A percentile compares a stretch with the other conserved stretches of the same genome.
phyloP scores from a whole-genome alignment of 2,888 invertebrate genomes.

The Eretmocerus hayati region DNA sequence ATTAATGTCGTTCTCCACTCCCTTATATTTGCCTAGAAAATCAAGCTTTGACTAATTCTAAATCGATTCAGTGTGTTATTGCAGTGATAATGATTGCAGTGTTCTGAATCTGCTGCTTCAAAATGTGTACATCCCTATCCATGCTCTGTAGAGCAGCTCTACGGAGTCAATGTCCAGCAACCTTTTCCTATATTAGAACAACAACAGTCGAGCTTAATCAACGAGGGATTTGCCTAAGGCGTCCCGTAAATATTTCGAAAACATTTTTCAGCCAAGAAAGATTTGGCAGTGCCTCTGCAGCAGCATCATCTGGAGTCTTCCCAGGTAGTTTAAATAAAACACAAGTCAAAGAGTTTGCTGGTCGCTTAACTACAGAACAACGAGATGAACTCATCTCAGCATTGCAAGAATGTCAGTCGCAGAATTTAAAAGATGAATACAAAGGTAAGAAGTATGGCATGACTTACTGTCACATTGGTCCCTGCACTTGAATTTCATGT shows the following conservation, averaged over 20 bases:
- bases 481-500: no score
- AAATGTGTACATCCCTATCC: slow-evolving; percentile 27
- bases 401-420: slow-evolving; percentile 67
- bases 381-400: slow-evolving; percentile 61
- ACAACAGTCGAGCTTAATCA: not conserved
- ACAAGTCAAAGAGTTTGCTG: slow-evolving; percentile 67
- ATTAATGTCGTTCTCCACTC: no score
- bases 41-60: slow-evolving; percentile 5
- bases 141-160: slow-evolving; percentile 16
- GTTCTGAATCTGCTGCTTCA: not conserved
- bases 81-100: not conserved
- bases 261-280: slow-evolving; percentile 11
- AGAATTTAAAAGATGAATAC: slow-evolving; percentile 66
- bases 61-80: slow-evolving; percentile 1
- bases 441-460: slow-evolving; percentile 63
- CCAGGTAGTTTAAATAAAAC: slow-evolving; percentile 53
- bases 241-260: not conserved
- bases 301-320: slow-evolving; percentile 21
- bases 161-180: slow-evolving; percentile 2
- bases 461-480: not conserved
- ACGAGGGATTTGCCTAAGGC: not conserved
- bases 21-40: no score
- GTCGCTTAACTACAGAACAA: slow-evolving; percentile 67
- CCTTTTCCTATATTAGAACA: not conserved
- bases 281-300: slow-evolving; percentile 24